Conservation (phyloP, 2,797 vertebrate species). For the Melanogrammus aeglefinus region DNA sequence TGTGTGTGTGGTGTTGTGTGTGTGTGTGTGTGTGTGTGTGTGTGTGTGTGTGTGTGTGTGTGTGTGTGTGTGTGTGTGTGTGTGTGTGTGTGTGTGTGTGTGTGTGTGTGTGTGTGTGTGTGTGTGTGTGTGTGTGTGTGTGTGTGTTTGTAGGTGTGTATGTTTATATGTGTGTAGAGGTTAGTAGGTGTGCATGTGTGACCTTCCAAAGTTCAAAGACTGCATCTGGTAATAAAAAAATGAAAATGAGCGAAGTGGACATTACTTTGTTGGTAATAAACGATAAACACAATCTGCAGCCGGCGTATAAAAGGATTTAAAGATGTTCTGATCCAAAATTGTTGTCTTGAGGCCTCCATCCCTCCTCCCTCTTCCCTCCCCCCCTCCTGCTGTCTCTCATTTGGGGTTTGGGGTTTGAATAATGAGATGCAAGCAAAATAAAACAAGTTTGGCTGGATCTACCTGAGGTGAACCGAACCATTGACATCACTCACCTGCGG, state of each 20-base stretch:
- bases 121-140: not conserved
- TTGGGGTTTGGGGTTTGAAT: no score
- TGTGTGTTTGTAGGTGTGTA: constrained; percentile 11
- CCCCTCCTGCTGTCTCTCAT: constrained; percentile 14
- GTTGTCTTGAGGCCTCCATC: not conserved
- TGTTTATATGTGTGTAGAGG: constrained; percentile 3
- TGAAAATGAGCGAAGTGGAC: not conserved
- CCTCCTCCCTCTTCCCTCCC: not conserved
- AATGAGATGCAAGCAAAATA: no score
- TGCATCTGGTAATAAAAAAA: not conserved
- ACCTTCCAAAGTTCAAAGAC: no score
- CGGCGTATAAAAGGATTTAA: not conserved
- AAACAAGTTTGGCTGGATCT: not conserved
- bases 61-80: constrained; percentile 51
- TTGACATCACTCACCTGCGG: constrained; percentile 19
- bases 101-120: constrained; percentile 11
- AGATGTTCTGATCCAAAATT: not conserved
- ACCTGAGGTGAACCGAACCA: constrained; percentile 18
- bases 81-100: constrained; percentile 14
- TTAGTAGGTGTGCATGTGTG: not conserved
- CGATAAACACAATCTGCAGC: not conserved
- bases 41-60: constrained; percentile 51
- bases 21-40: constrained; percentile 38
- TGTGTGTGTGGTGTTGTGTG: constrained; percentile 14
- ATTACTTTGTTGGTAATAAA: not conserved